Conservation (phyloP, 2,797 vertebrate genomes). For the Mergus octosetaceus region DNA sequence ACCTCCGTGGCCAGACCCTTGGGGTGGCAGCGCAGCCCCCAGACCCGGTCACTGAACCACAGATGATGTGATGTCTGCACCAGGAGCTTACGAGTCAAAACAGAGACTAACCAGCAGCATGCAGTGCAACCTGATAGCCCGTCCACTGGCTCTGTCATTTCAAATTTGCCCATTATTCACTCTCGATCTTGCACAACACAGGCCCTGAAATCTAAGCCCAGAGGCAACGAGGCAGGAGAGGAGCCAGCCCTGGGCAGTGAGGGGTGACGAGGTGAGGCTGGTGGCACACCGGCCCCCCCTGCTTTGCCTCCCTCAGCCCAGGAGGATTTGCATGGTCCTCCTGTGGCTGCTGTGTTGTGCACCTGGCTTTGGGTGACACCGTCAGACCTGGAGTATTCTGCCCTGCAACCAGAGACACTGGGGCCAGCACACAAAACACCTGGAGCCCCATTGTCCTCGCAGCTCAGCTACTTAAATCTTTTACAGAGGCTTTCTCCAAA, state of each 20-base stretch:
- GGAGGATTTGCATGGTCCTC: conserved; percentile 1
- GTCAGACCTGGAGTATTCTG: neutral
- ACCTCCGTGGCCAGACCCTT: neutral
- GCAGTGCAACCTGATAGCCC: neutral
- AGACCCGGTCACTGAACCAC: conserved; percentile 52
- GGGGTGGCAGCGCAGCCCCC: neutral
- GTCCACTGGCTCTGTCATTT: neutral
- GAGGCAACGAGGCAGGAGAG: neutral
- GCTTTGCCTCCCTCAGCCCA: neutral
- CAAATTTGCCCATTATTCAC: conserved; percentile 29
- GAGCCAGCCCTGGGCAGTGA: neutral
- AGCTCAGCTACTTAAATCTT: neutral
- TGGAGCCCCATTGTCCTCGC: neutral
- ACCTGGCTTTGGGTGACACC: neutral
- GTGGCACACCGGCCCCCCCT: neutral
- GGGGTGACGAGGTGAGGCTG: neutral
- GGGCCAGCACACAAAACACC: neutral
- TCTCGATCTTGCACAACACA: neutral
- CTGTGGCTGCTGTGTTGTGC: neutral
- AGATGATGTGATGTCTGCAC: conserved; percentile 37
- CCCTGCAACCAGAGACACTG: neutral
- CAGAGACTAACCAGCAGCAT: conserved; percentile 22
- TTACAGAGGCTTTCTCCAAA: neutral
- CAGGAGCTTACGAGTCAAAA: conserved; percentile 40
- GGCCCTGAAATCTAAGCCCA: neutral